Evolutionary conservation across 2,113 vertebrate genomes (phyloP).

Genomic region (Pelecanoides urinatrix): DNA sequence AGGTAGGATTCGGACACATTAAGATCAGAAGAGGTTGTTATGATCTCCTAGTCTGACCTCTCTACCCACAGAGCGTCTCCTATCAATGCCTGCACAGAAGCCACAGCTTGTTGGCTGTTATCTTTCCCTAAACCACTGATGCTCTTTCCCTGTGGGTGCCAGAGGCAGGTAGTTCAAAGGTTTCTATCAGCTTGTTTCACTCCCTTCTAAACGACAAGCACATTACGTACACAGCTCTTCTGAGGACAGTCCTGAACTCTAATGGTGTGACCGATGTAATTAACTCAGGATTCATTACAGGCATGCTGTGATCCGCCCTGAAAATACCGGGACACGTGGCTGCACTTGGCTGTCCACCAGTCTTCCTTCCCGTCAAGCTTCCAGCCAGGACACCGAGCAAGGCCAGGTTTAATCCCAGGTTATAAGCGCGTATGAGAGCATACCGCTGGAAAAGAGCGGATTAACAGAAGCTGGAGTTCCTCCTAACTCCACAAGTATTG

Average conservation of each 20-base stretch:
- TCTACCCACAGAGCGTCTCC: neutral
- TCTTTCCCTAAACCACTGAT: neutral
- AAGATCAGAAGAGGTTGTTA: neutral
- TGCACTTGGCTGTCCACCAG: neutral
- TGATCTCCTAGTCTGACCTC: neutral
- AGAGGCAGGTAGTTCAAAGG: neutral
- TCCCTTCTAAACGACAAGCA: neutral
- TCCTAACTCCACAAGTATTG: neutral
- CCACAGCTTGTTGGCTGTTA: neutral
- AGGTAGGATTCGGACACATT: accelerated
- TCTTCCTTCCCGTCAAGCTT: neutral
- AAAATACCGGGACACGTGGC: neutral
- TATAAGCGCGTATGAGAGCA: neutral
- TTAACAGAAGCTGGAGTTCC: neutral
- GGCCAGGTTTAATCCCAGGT: conserved; percentile 2
- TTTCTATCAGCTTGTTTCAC: neutral
- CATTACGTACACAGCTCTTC: neutral
- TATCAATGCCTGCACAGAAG: neutral
- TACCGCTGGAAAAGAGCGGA: neutral
- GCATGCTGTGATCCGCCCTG: neutral
- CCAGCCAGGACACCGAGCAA: neutral
- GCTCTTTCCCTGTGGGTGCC: neutral
- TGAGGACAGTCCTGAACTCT: neutral
- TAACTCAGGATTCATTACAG: neutral
- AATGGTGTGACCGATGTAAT: neutral